Evolutionary conservation across 2,113 vertebrate species (phyloP).

Genomic region (Scomber colias): DNA sequence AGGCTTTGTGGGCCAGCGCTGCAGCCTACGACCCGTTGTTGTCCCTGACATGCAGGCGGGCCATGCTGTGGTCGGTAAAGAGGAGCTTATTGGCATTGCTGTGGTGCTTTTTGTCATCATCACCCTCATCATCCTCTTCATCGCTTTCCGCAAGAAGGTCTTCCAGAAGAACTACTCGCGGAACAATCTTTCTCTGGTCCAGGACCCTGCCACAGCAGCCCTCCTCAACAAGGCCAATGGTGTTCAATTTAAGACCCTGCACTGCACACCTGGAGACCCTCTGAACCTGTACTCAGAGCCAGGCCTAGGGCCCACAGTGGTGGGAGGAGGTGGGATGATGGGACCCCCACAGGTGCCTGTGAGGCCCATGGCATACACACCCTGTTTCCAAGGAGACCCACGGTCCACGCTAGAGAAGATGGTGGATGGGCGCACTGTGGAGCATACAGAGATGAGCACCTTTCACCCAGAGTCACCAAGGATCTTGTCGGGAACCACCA

Average conservation of each 20-base stretch:
- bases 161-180: constrained; percentile 96
- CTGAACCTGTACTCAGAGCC: constrained; percentile 92
- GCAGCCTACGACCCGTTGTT: constrained; percentile 91
- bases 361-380: constrained; percentile 96
- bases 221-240: constrained; percentile 96
- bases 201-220: constrained; percentile 94
- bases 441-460: constrained; percentile 97
- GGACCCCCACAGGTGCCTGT: constrained; percentile 94
- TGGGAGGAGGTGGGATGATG: constrained; percentile 55
- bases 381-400: constrained; percentile 94
- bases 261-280: constrained; percentile 88
- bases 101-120: constrained; percentile 94
- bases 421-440: constrained; percentile 87
- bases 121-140: constrained; percentile 90
- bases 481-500: constrained; percentile 87
- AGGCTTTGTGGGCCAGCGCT: constrained; percentile 93
- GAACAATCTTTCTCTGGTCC: constrained; percentile 94
- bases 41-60: constrained; percentile 98
- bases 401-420: constrained; percentile 92
- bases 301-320: constrained; percentile 64
- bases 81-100: constrained; percentile 95
- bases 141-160: constrained; percentile 95
- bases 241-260: constrained; percentile 90
- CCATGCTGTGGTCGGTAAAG: constrained; percentile 93
- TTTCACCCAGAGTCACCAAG: constrained; percentile 95